Evolutionary conservation across 2,113 vertebrate genomes (phyloP).

Genomic region (Sorex araneus): DNA sequence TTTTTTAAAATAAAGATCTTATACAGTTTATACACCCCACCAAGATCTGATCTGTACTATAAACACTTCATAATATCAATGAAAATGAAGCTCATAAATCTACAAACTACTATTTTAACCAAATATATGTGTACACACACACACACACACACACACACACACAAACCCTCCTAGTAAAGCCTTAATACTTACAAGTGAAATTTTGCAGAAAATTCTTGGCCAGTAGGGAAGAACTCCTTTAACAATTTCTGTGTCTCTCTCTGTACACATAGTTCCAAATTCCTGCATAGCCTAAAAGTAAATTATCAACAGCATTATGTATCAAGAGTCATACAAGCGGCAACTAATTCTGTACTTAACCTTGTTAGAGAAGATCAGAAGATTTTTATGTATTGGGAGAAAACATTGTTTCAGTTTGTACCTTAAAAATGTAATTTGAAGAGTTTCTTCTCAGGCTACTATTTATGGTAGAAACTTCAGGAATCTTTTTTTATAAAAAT

Average conservation of each 20-base stretch:
- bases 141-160: no score
- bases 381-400: conserved; percentile 31
- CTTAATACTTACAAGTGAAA: conserved; percentile 92
- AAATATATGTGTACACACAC: not conserved
- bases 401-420: conserved; percentile 7
- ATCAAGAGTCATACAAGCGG: not conserved
- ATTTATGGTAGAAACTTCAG: conserved; percentile 5
- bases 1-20: conserved; percentile 48
- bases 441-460: conserved; percentile 15
- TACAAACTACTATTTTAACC: not conserved
- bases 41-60: not conserved
- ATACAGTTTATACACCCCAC: not conserved
- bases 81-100: conserved; percentile 26
- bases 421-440: not conserved
- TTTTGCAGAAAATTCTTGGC: conserved; percentile 98
- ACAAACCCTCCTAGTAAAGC: no score
- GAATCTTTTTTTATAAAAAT: conserved; percentile 4
- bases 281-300: conserved; percentile 96
- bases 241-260: conserved; percentile 94
- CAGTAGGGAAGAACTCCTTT: conserved; percentile 99
- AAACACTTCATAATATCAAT: conserved; percentile 17
- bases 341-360: not conserved
- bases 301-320: conserved; percentile 50
- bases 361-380: not conserved
- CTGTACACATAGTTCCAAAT: conserved; percentile 97